Evolutionary conservation across 2,113 vertebrate species (phyloP).

Genomic region (Hemiscyllium ocellatum): DNA sequence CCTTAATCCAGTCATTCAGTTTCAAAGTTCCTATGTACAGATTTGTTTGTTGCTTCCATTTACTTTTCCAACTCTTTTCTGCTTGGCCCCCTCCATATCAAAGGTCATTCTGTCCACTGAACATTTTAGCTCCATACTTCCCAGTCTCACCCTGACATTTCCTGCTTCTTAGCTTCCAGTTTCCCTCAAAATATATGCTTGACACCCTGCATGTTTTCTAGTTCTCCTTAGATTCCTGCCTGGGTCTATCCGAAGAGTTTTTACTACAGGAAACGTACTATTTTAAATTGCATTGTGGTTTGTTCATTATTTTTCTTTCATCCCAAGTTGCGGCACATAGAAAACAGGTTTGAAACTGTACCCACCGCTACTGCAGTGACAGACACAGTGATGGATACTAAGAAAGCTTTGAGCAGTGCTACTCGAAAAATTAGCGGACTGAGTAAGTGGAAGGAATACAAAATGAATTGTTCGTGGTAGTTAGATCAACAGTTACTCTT

Average conservation of each 20-base stretch:
- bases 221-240: not conserved
- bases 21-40: too few relatives aligned
- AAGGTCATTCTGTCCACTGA: too few relatives aligned
- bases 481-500: not conserved
- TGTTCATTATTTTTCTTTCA: not conserved
- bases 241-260: not conserved
- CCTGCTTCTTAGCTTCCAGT: too few relatives aligned
- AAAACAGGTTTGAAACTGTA: slow-evolving; percentile 78
- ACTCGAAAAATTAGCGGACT: slow-evolving; percentile 64
- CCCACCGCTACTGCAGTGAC: slow-evolving; percentile 68
- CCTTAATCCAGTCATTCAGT: not conserved
- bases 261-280: not conserved
- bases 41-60: too few relatives aligned
- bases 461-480: not conserved
- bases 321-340: slow-evolving; percentile 79
- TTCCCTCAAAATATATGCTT: too few relatives aligned
- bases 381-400: slow-evolving; percentile 72
- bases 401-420: slow-evolving; percentile 61
- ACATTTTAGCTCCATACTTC: too few relatives aligned
- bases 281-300: not conserved
- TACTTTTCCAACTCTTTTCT: too few relatives aligned
- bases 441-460: slow-evolving; percentile 55
- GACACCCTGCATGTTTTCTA: not conserved
- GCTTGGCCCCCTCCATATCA: too few relatives aligned
- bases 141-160: too few relatives aligned